A percentile compares a stretch with the other conserved stretches of the same genome.
Conservation (phyloP, 2,113 vertebrate genomes). For the Porphyrio hochstetteri region DNA sequence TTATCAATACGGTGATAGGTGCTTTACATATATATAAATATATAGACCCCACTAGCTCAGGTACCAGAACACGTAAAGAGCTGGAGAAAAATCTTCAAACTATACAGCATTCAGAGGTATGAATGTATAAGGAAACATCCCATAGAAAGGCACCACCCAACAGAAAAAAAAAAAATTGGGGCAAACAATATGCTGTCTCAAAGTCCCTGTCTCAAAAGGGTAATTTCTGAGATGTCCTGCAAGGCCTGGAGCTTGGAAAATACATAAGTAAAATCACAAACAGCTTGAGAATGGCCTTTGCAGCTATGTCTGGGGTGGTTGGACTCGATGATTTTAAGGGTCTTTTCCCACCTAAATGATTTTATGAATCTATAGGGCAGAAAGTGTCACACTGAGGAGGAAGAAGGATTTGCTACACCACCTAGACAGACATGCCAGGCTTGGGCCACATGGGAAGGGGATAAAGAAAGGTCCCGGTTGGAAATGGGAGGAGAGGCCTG, state of each 20-base stretch:
- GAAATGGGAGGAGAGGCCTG: not conserved
- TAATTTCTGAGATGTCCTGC: not conserved
- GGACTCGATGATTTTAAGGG: not conserved
- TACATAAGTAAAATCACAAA: not conserved
- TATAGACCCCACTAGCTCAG: not conserved
- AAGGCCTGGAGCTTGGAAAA: not conserved
- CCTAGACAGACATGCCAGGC: not conserved
- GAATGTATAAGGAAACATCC: not conserved
- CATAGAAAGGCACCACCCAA: not conserved
- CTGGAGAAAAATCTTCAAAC: not conserved
- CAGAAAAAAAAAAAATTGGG: not conserved
- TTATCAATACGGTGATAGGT: too few relatives aligned
- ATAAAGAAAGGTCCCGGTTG: not conserved
- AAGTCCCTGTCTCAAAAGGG: not conserved
- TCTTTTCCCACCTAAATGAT: not conserved
- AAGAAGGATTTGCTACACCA: not conserved
- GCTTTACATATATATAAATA: too few relatives aligned
- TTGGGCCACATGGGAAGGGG: not conserved
- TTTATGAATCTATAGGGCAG: not conserved
- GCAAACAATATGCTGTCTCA: not conserved
- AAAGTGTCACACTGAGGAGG: not conserved
- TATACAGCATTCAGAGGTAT: too few relatives aligned
- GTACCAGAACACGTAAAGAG: not conserved
- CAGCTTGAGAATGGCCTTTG: not conserved
- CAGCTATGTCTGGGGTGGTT: not conserved